These are phyloP conservation scores for Stegana nigrithorax DNA, from an alignment of 2,888 invertebrate genomes.

Conservation along the genomic window DNA sequence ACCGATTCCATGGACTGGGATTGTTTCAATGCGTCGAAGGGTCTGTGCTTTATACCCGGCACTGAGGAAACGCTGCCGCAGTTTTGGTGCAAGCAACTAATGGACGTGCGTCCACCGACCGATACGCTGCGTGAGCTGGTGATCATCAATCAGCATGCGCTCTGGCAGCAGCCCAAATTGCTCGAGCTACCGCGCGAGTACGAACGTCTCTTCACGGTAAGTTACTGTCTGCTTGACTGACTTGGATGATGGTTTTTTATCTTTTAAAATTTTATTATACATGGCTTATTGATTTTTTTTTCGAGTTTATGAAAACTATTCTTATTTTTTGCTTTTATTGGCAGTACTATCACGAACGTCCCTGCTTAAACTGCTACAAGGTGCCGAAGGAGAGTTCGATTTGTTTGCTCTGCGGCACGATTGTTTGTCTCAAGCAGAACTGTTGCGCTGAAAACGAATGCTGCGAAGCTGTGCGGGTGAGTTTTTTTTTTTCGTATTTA, in stretches of 20 bases:
- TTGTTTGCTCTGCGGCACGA: conserved; percentile 91
- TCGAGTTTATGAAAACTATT: too few relatives aligned
- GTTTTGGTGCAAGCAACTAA: conserved; percentile 79
- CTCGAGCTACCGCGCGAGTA: conserved; percentile 89
- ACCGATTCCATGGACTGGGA: conserved; percentile 76
- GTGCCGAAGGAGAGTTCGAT: conserved; percentile 92
- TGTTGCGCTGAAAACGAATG: conserved; percentile 87
- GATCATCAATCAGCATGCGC: conserved; percentile 77
- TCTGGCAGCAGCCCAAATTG: conserved; percentile 86
- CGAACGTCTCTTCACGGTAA: conserved; percentile 88
- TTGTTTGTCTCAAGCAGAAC: conserved; percentile 90
- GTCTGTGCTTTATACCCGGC: conserved; percentile 73
- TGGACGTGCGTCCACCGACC: conserved; percentile 68
- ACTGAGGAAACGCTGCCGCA: conserved; percentile 71
- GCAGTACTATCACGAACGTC: conserved; percentile 89
- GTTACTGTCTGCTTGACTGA: conserved; percentile 28
- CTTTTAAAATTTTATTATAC: conserved; percentile 32
- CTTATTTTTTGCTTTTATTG: too few relatives aligned
- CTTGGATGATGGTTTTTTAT: too few relatives aligned
- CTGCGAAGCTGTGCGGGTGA: conserved; percentile 86
- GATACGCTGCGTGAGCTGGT: conserved; percentile 74
- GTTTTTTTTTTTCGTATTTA: conserved; percentile 27
- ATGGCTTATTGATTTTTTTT: too few relatives aligned
- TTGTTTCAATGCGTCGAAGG: conserved; percentile 75
- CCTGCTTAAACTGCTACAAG: conserved; percentile 88